Percentiles rank a stretch among this genome's conserved stretches.
These are phyloP conservation scores for Oryzias sinensis DNA, from an alignment of 2,797 vertebrate genomes.

Conservation along the genomic window DNA sequence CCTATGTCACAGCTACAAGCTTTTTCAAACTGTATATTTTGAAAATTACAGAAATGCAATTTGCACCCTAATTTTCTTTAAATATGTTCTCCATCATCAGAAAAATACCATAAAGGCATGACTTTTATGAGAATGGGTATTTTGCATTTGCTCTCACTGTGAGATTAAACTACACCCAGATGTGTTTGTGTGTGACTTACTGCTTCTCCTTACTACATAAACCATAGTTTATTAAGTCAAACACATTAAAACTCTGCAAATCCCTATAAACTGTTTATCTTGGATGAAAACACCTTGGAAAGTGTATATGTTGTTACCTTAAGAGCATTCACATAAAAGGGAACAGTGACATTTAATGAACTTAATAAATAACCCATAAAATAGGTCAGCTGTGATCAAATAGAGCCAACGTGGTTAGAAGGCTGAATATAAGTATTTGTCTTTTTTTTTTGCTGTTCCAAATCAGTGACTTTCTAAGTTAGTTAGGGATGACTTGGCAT, in stretches of 20 bases:
- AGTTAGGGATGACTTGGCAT: slow-evolving; percentile 2
- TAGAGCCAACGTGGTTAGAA: not conserved
- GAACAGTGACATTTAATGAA: not conserved
- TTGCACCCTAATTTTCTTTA: too few relatives aligned
- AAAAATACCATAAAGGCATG: too few relatives aligned
- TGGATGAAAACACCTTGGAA: not conserved
- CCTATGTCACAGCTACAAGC: too few relatives aligned
- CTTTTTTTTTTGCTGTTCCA: not conserved
- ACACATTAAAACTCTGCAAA: not conserved
- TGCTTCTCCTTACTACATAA: slow-evolving; percentile 47
- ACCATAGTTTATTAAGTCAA: slow-evolving; percentile 33
- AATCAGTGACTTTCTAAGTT: slow-evolving; percentile 11
- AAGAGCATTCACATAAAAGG: slow-evolving; percentile 5
- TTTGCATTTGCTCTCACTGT: slow-evolving; percentile 5
- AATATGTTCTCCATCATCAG: too few relatives aligned
- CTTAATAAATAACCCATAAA: not conserved
- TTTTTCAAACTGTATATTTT: too few relatives aligned
- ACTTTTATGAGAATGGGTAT: too few relatives aligned
- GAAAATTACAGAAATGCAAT: too few relatives aligned
- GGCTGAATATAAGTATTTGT: not conserved
- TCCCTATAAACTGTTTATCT: slow-evolving; percentile 10
- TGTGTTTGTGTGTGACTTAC: slow-evolving; percentile 35
- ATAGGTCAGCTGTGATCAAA: not conserved
- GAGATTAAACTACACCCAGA: slow-evolving; percentile 4
- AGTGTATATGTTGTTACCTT: not conserved